These are phyloP conservation scores for Rosalia funebris DNA, from an alignment of 2,888 invertebrate genomes.

Conservation along the genomic window DNA sequence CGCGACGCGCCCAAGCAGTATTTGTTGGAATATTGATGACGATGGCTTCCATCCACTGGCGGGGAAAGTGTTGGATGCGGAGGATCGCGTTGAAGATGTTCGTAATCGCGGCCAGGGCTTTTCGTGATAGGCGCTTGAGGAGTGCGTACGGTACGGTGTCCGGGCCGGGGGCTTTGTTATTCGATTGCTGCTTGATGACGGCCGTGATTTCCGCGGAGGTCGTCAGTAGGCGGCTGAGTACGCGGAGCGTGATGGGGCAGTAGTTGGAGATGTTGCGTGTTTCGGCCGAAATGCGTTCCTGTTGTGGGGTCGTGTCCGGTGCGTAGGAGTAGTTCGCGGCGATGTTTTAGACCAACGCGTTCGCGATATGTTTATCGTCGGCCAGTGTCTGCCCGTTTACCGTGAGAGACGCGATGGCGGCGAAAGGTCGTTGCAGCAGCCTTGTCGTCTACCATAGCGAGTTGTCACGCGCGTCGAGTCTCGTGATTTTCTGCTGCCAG, in stretches of 20 bases:
- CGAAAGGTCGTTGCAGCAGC: too few relatives aligned
- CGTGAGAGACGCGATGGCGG: too few relatives aligned
- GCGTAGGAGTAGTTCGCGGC: not conserved
- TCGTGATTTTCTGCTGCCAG: too few relatives aligned
- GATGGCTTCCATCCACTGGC: not conserved
- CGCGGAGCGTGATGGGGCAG: not conserved
- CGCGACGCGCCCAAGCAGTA: too few relatives aligned
- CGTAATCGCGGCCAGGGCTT: not conserved
- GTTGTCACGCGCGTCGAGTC: too few relatives aligned
- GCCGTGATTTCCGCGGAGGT: not conserved
- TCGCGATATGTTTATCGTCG: too few relatives aligned
- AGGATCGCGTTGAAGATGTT: not conserved
- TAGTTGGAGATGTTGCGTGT: not conserved
- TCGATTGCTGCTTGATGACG: not conserved
- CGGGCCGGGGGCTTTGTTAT: not conserved
- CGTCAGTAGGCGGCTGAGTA: not conserved
- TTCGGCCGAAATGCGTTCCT: not conserved
- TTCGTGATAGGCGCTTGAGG: not conserved
- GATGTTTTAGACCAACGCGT: too few relatives aligned
- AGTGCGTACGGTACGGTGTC: not conserved
- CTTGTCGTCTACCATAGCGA: too few relatives aligned
- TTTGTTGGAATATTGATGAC: too few relatives aligned
- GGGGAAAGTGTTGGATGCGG: not conserved
- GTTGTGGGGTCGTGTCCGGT: not conserved
- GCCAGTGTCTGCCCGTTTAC: too few relatives aligned